These are phyloP conservation scores for Drosophila mulleri DNA, from an alignment of 2,888 invertebrate genomes.

Conservation along the genomic window DNA sequence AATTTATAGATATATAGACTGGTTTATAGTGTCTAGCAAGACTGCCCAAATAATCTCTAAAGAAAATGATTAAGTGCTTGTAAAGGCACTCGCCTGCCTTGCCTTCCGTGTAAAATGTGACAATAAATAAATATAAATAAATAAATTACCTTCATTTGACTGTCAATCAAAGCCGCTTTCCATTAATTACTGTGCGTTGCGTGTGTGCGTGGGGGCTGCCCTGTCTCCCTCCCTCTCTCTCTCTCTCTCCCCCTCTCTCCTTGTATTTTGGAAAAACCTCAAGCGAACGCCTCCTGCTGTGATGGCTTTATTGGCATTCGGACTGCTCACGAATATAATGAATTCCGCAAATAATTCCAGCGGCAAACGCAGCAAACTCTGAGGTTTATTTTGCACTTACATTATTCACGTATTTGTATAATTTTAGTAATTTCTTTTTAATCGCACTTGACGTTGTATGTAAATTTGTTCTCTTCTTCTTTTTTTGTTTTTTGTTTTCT, in stretches of 20 bases:
- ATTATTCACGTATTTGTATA: slow-evolving; percentile 56
- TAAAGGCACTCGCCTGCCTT: neutral
- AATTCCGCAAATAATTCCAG: slow-evolving; percentile 52
- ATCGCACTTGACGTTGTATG: slow-evolving; percentile 37
- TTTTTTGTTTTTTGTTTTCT: slow-evolving; percentile 28
- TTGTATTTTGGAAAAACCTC: slow-evolving; percentile 42
- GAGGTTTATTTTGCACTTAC: slow-evolving; percentile 59
- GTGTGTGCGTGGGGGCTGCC: slow-evolving; percentile 11
- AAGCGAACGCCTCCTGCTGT: slow-evolving; percentile 1
- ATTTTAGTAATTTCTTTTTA: slow-evolving; percentile 36
- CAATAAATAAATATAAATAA: slow-evolving; percentile 8
- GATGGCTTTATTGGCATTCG: slow-evolving; percentile 43
- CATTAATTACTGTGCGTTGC: slow-evolving; percentile 38
- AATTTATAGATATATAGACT: neutral
- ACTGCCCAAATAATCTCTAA: neutral
- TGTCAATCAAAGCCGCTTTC: slow-evolving; percentile 41
- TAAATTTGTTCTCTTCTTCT: slow-evolving; percentile 25
- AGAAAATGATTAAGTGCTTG: slow-evolving; percentile 1
- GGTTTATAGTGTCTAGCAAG: neutral
- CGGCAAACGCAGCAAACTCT: slow-evolving; percentile 37
- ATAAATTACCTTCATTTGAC: slow-evolving; percentile 7
- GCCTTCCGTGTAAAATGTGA: slow-evolving; percentile 18
- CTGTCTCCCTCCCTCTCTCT: slow-evolving; percentile 3
- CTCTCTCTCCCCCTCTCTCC: neutral
- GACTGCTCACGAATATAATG: slow-evolving; percentile 17